phyloP scores from a whole-genome alignment of 2,113 vertebrate species.

The Arizona elegans region DNA sequence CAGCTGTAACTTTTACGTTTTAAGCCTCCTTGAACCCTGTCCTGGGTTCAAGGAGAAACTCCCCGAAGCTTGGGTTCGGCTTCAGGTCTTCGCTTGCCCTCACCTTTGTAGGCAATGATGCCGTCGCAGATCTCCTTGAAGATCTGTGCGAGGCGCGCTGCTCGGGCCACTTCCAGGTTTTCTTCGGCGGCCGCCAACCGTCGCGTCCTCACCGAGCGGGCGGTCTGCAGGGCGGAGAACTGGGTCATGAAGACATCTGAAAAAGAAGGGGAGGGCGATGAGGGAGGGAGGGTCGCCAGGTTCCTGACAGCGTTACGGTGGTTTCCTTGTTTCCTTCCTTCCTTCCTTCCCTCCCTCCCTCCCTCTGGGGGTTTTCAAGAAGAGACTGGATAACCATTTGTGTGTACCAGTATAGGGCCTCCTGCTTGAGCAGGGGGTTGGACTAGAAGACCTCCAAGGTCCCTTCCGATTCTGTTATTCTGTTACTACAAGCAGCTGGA shows the following conservation, averaged over 20 bases:
- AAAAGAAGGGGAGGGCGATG: not conserved
- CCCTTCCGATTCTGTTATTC: not conserved
- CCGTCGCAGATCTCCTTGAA: constrained; percentile 99
- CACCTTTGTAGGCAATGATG: constrained; percentile 95
- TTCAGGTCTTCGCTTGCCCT: not conserved
- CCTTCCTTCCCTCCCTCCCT: too few species aligned
- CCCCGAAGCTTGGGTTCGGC: not conserved
- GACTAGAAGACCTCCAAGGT: not conserved
- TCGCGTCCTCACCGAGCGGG: constrained; percentile 91
- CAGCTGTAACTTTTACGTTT: too few species aligned
- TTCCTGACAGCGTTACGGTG: rapidly evolving
- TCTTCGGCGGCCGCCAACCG: constrained; percentile 92
- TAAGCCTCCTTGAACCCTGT: too few species aligned
- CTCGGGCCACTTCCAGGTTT: constrained; percentile 93
- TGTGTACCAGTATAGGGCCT: rapidly evolving
- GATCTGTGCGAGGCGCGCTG: constrained; percentile 95
- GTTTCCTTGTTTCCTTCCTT: too few species aligned
- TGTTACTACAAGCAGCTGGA: not conserved
- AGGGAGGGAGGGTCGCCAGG: rapidly evolving
- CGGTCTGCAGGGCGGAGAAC: constrained; percentile 95
- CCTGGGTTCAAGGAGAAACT: too few species aligned
- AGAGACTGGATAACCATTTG: not conserved
- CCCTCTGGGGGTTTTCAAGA: not conserved
- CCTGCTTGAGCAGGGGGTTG: not conserved
- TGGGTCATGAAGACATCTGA: constrained; percentile 98